Evolutionary conservation across 2,113 vertebrate species (phyloP), one percentile per base, ranked within the genome.

Genomic region (Anguilla rostrata): DNA sequence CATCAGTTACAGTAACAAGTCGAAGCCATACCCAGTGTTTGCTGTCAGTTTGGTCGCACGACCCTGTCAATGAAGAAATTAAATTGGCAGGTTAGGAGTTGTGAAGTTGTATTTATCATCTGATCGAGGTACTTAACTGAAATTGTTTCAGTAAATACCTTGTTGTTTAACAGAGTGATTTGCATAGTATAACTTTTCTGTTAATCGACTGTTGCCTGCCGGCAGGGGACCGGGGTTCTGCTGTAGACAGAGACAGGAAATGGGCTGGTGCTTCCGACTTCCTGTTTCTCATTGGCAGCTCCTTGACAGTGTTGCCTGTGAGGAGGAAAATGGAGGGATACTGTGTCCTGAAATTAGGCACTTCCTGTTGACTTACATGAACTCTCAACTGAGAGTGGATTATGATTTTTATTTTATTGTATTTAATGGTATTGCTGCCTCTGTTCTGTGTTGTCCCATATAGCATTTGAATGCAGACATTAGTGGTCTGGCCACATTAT

Each of bases 241-340:
- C 26, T 14, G 83, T 39, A 20, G 15, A 40, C 39, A 63, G 56
- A 82, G 26, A 43, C 49, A 83, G 39, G 86, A 63, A 87, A 84
- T 40, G 86, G 86, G 83, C 82, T 87, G 83, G 71, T 53, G 41
- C 83, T 20, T 75, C 29, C 39, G 5, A 49, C 78, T 87, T 86
- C 83, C 86, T 39, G 7, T 75, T 75, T 75, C 71, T 75, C 71
- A 75, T 75, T 75, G 6, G 26, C 26, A 75, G 26, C 71, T 75
- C n/a, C n/a, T 26, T 75, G n/a, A 34, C n/a, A 29, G 40, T 26
- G 66, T 12, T 22, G 82, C 43, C 43, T 29, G 40, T 34, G 9
- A 29, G n/a, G n/a, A 75, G 71, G 71, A 75, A 75, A 34, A 34
- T n/a, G 34, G 85, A 78, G 79, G 40, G n/a, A 34, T 26, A 29